A percentile compares a stretch with the other conserved stretches of the same genome.
These are phyloP conservation scores for Antitype chi DNA, from an alignment of 2,888 invertebrate species.

Conservation along the genomic window DNA sequence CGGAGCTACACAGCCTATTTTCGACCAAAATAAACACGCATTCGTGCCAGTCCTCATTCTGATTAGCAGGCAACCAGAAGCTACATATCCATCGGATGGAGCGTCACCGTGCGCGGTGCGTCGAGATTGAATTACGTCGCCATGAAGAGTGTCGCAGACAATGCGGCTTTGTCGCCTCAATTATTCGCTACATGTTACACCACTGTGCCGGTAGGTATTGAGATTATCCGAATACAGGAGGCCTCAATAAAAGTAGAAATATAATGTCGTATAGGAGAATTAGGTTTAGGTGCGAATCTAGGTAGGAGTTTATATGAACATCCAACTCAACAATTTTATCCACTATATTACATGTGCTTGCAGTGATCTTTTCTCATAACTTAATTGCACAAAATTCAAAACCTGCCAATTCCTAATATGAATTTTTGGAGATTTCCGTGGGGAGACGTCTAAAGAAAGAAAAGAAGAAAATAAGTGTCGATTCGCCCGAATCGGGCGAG, in stretches of 20 bases:
- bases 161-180: slow-evolving; percentile 74
- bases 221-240: slow-evolving; percentile 17
- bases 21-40: slow-evolving; percentile 19
- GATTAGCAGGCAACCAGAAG: slow-evolving; percentile 51
- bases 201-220: slow-evolving; percentile 15
- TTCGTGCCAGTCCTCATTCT: slow-evolving; percentile 17
- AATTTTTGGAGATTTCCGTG: too few relatives aligned
- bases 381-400: too few relatives aligned
- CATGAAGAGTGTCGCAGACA: slow-evolving; percentile 71
- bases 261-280: not conserved
- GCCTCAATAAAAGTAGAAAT: not conserved
- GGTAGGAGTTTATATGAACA: not conserved
- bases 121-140: slow-evolving; percentile 75
- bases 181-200: slow-evolving; percentile 64
- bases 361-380: too few relatives aligned
- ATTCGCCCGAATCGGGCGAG: too few relatives aligned
- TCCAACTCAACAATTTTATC: too few relatives aligned
- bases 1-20: not conserved
- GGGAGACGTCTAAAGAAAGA: too few relatives aligned
- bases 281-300: not conserved
- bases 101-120: slow-evolving; percentile 30
- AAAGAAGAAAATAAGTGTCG: too few relatives aligned
- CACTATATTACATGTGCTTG: too few relatives aligned
- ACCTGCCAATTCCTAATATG: too few relatives aligned
- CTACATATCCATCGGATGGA: slow-evolving; percentile 16